These are phyloP conservation scores for Odocoileus virginianus DNA, from an alignment of 2,113 vertebrate genomes.

Conservation along the genomic window DNA sequence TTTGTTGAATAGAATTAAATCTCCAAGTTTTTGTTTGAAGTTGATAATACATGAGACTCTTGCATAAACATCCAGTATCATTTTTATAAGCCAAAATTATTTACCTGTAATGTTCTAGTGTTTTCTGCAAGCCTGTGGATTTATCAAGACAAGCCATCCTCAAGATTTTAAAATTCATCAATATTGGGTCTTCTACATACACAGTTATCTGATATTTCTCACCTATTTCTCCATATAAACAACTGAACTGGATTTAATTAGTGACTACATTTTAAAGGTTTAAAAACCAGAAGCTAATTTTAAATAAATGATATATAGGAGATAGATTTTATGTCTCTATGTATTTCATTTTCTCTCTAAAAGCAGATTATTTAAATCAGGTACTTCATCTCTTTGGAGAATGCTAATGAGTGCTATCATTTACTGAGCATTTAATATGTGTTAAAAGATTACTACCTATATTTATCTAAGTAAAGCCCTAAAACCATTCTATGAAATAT, in stretches of 20 bases:
- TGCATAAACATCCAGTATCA: not conserved
- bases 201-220: not conserved
- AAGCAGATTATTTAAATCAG: not conserved
- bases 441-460: not conserved
- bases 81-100: not conserved
- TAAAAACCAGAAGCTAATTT: not conserved
- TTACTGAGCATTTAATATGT: not conserved
- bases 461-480: not conserved
- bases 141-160: not conserved
- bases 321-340: not conserved
- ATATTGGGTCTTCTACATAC: not conserved
- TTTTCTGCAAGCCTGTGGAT: not conserved
- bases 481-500: not conserved
- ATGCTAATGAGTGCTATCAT: not conserved
- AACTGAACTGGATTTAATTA: not conserved
- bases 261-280: not conserved
- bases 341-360: not conserved
- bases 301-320: not conserved
- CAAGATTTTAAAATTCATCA: conserved; percentile 21
- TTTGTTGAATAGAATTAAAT: not conserved
- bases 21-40: not conserved
- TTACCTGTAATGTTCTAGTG: not conserved
- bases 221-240: not conserved
- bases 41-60: not conserved
- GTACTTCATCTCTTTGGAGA: not conserved